These are phyloP conservation scores for Neosilurus hyrtlii DNA, from an alignment of 2,797 vertebrate species.

Conservation along the genomic window DNA sequence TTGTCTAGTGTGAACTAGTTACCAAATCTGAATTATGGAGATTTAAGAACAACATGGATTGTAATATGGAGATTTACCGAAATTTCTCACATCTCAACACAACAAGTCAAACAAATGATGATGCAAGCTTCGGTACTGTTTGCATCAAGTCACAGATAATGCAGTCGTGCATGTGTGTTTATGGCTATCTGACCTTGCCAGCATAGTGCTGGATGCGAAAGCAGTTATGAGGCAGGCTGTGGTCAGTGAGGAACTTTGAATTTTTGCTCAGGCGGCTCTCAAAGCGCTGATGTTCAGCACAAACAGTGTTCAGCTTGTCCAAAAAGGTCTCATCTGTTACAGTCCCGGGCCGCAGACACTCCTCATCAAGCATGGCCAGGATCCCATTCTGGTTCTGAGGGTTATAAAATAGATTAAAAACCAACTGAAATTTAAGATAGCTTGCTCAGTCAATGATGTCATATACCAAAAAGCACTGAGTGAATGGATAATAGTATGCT, in stretches of 20 bases:
- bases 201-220: conserved; percentile 98
- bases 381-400: conserved; percentile 92
- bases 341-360: conserved; percentile 92
- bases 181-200: conserved; percentile 83
- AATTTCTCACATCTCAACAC: background rate
- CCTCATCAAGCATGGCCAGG: conserved; percentile 97
- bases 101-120: background rate
- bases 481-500: conserved; percentile 1
- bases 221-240: conserved; percentile 93
- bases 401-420: conserved; percentile 8
- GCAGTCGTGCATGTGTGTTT: background rate
- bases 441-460: conserved; percentile 2
- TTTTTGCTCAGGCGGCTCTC: conserved; percentile 96
- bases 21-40: conserved; percentile 11
- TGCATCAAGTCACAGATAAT: background rate
- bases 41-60: background rate
- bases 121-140: background rate
- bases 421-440: background rate
- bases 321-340: conserved; percentile 96
- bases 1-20: background rate
- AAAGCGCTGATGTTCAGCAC: conserved; percentile 94
- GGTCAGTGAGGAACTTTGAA: conserved; percentile 92
- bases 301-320: conserved; percentile 94
- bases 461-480: conserved; percentile 6
- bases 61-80: background rate